phyloP scores from a whole-genome alignment of 2,888 invertebrate species.

The Lycaena phlaeas region DNA sequence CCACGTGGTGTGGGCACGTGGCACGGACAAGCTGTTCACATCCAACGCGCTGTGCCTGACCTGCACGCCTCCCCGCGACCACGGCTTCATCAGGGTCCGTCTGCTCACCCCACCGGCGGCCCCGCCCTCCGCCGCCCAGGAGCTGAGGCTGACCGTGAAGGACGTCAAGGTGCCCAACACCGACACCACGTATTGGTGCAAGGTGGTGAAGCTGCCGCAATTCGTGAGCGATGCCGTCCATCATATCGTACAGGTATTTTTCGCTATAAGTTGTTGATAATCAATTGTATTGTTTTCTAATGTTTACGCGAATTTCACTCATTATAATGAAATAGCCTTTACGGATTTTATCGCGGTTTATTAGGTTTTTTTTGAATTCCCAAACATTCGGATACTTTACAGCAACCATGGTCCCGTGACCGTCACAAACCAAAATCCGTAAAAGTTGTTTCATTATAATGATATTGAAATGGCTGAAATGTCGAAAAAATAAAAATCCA shows the following conservation, averaged over 20 bases:
- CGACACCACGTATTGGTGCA: constrained; percentile 99
- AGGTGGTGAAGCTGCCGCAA: constrained; percentile 84
- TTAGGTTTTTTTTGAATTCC: too few species aligned
- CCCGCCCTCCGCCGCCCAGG: constrained; percentile 59
- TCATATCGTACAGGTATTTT: constrained; percentile 85
- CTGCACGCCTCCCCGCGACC: constrained; percentile 62
- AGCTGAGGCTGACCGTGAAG: constrained; percentile 75
- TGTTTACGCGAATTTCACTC: too few species aligned
- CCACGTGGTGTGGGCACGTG: constrained; percentile 88
- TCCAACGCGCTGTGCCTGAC: constrained; percentile 77
- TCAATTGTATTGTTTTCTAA: too few species aligned
- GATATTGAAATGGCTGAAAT: too few species aligned
- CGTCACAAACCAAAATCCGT: too few species aligned
- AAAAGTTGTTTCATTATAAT: too few species aligned
- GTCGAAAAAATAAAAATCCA: neutral
- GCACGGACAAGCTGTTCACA: constrained; percentile 80
- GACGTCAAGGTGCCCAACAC: constrained; percentile 81
- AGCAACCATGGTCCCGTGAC: too few species aligned
- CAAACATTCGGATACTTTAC: too few species aligned
- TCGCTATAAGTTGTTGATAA: too few species aligned
- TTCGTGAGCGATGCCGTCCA: constrained; percentile 77
- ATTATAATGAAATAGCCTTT: too few species aligned
- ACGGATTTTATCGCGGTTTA: too few species aligned
- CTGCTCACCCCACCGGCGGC: constrained; percentile 60
- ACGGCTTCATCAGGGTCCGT: constrained; percentile 86